Conservation (phyloP, 2,113 vertebrate species). For the Lagenorhynchus albirostris region DNA sequence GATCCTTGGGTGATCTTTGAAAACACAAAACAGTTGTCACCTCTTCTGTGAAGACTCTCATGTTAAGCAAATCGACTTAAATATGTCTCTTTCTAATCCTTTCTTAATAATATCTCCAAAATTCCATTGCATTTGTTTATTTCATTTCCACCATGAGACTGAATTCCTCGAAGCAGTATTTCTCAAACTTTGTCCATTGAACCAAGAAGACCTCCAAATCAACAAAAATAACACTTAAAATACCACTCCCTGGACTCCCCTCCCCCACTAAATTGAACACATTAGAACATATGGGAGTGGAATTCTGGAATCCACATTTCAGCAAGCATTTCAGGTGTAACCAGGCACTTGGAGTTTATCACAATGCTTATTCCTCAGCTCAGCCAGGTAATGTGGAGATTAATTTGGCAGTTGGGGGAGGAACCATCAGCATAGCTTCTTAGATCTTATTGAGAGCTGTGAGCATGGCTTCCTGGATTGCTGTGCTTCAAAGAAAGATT, state of each 20-base stretch:
- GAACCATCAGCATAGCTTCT: neutral
- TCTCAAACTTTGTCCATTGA: neutral
- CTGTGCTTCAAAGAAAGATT: neutral
- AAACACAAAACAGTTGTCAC: neutral
- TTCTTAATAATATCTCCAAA: neutral
- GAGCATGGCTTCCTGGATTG: neutral
- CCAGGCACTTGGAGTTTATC: accelerated
- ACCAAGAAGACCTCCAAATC: neutral
- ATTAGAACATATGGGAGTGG: neutral
- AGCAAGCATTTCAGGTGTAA: neutral
- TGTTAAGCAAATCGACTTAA: neutral
- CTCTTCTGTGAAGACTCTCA: neutral
- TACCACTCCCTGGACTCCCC: neutral
- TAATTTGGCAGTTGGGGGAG: neutral
- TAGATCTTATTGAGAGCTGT: neutral
- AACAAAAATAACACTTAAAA: neutral
- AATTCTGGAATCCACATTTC: neutral
- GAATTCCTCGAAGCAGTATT: neutral
- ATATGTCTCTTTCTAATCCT: neutral
- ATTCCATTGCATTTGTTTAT: neutral
- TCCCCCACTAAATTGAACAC: neutral
- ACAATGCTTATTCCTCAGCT: neutral
- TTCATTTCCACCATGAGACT: neutral
- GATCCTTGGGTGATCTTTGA: neutral
- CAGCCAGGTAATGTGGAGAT: neutral